Base-by-base conservation (phyloP, 2,113 vertebrate genomes). In the Epinephelus moara region DNA sequence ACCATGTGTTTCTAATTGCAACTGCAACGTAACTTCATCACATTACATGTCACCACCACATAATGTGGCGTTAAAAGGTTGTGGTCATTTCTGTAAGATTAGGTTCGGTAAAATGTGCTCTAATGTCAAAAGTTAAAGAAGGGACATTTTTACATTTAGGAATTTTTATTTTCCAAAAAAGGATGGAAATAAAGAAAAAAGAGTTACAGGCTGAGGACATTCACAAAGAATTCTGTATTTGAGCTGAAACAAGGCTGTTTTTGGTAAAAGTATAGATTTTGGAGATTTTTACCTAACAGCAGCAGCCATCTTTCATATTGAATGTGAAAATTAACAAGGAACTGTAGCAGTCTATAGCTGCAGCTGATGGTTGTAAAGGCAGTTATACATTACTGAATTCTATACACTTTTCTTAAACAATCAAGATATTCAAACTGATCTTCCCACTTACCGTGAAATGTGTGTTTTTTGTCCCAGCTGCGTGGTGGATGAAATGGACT, bases 401-500 rank as follows among this genome's bases (percentile, higher is more conserved):
- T 4, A 30, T 30, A 18, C 27, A 75, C 4, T 14, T 40, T 52
- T 33, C 23, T 23, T n/a, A 4, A 59, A 42, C 40, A 42, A 42
- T 10, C 40, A 6, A 42, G 40, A 8, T 42, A 42, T 42, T 13
- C 45, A 23, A 57, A 78, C 30, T 17, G 30, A 75, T 61, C 33
- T 17, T 47, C 11, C 42, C 15, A 12, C 19, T 17, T n/a, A 5
- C 9, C 3, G 1, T 19, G 63, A 11, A 52, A 18, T 12, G 8
- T 62, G 6, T 88, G 17, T 88, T 23, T 86, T n/a, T 23, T 79
- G 57, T 12, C 19, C 33, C 93, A 99, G 98, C 89, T 99, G 98
- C 27, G 98, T 99, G 75, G 98, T 99, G 72, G 98, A 99, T 76
- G 98, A 99, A 91, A 99, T 99, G 98, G 98, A 99, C 88, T 99